Percentiles rank a stretch among this genome's conserved stretches.
Conservation (phyloP, 2,113 vertebrate genomes). For the Podarcis cretensis region DNA sequence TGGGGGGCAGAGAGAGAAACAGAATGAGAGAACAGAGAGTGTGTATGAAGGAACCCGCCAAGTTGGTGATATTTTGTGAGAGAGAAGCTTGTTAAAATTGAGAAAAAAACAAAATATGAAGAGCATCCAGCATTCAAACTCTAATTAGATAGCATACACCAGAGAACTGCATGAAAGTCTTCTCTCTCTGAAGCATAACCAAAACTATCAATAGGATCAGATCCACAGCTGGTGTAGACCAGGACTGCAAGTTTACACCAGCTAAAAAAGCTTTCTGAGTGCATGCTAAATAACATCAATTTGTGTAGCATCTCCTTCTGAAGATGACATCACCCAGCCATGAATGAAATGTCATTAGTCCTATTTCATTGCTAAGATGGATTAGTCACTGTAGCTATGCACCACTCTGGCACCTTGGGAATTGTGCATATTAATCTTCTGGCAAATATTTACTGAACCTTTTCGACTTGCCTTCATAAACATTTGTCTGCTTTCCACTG, state of each 20-base stretch:
- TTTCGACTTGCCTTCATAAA: constrained; percentile 50
- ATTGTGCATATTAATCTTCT: constrained; percentile 36
- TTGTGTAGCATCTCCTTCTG: neutral
- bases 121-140: neutral
- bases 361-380: constrained; percentile 8
- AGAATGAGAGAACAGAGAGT: neutral
- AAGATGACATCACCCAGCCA: neutral
- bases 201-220: neutral
- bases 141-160: neutral
- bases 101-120: neutral
- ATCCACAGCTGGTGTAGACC: no score
- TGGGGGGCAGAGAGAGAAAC: no score
- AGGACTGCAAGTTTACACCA: no score
- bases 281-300: neutral
- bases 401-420: neutral
- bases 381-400: constrained; percentile 41
- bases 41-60: neutral
- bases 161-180: neutral
- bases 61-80: constrained; percentile 18
- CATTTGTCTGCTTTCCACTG: constrained; percentile 45
- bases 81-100: neutral
- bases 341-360: constrained; percentile 38
- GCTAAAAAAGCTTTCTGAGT: neutral
- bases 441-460: constrained; percentile 69
- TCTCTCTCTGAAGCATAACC: neutral